Conservation (phyloP, 92 coral and sea anemone species). For the Epizoanthus illoricatus region DNA sequence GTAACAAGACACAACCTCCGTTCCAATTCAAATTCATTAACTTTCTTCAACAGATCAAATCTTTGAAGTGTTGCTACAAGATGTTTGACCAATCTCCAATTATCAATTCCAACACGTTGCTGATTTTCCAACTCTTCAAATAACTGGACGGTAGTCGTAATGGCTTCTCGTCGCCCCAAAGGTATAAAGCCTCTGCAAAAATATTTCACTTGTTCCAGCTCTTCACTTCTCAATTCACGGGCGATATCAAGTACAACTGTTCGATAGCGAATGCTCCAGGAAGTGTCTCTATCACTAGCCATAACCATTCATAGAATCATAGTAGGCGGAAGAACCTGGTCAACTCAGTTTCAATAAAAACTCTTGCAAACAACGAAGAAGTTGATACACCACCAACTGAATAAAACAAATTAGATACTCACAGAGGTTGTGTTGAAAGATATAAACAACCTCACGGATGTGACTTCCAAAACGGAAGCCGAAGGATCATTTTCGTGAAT, state of each 20-base stretch:
- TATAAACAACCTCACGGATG: no score
- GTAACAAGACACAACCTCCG: background rate
- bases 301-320: background rate
- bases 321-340: no score
- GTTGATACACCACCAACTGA: no score
- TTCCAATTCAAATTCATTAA: constrained; percentile 7
- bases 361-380: no score
- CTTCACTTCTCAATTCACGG: constrained; percentile 2
- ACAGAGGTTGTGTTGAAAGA: no score
- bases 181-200: constrained; percentile 11
- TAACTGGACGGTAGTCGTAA: constrained; percentile 2
- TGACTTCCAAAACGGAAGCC: no score
- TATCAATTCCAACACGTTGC: constrained; percentile 27
- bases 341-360: no score
- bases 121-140: constrained; percentile 34
- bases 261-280: constrained; percentile 9
- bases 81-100: constrained; percentile 2
- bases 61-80: constrained; percentile 2
- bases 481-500: no score
- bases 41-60: constrained; percentile 24
- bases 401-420: no score
- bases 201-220: constrained; percentile 14
- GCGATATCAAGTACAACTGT: constrained; percentile 13
- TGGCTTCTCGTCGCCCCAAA: background rate
- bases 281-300: background rate